phyloP scores from a whole-genome alignment of 2,113 vertebrate species.

The Sebastes fasciatus region DNA sequence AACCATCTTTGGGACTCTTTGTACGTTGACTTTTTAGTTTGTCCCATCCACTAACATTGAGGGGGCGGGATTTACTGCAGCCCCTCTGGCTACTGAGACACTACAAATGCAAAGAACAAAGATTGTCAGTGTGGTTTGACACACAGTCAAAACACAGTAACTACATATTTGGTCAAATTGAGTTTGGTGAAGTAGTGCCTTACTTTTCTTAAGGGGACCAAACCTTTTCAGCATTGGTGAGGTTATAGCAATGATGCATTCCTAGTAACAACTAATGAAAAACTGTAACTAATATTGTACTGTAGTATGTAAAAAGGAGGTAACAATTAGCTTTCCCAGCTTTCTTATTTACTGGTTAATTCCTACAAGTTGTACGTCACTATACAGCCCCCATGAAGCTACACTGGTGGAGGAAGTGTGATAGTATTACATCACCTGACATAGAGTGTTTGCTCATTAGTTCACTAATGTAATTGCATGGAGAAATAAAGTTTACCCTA shows the following conservation, averaged over 20 bases:
- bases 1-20: too few species aligned
- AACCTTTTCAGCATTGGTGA: not conserved
- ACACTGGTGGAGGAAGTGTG: not conserved
- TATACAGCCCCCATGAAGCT: not conserved
- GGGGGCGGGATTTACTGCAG: too few species aligned
- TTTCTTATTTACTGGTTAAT: constrained; percentile 3
- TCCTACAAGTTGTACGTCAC: not conserved
- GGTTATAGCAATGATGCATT: not conserved
- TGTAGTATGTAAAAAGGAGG: not conserved
- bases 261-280: not conserved
- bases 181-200: not conserved
- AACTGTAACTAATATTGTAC: not conserved
- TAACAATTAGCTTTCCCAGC: not conserved
- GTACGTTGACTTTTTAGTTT: too few species aligned
- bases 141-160: not conserved
- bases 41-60: too few species aligned
- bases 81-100: not conserved
- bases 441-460: not conserved
- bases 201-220: not conserved
- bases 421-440: not conserved
- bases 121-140: not conserved
- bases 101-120: not conserved
- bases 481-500: not conserved
- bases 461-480: not conserved
- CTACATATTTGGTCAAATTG: not conserved